Evolutionary conservation across 64 coral and sea anemone genomes (phyloP), one percentile per base, ranked within the genome.

Genomic region (Stylophora pistillata): DNA sequence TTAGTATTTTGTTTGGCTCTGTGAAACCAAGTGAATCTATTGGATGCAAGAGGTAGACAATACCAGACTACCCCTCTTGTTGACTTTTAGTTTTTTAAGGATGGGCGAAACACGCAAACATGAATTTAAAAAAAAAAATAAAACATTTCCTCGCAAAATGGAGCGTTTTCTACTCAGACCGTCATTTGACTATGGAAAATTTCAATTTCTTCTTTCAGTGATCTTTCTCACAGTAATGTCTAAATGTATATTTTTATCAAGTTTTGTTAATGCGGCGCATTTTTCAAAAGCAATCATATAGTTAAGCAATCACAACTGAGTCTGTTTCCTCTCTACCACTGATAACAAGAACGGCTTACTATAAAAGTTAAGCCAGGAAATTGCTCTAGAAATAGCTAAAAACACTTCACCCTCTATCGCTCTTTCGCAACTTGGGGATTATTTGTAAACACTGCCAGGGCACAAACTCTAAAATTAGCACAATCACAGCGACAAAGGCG

Each of bases 341-440:
- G 75, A 79, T 79, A 31, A 79, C 77, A 79, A 60, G 56, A 60
- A 79, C 59, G 53, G 77, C 77, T 30, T 59, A 79, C 55, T n/a
- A 79, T 28, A 59, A 59, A 27, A 59, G 77, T 16, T 59, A 59
- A 58, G 28, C 53, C 75, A 47, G 75, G 53, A 78, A 76, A 76
- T 76, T 10, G 32, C 37, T 4, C 34, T 26, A 68, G 64, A 68
- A 68, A 25, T 68, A 11, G 23, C 21, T 68, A 68, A 68, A 53
- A 18, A 15, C 41, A 76, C 16, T 47, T 23, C 17, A 12, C 28
- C 26, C 13, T 53, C 20, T 47, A 76, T 53, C 73, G 2, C 56
- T 0, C 23, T 68, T 21, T 68, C n/a, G 23, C 21, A 68, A 26
- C 64, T 25, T 2, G 0, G 64, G 64, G 64, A n/a, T 59, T 59